Percentiles rank a stretch among this genome's conserved stretches.
phyloP scores from a whole-genome alignment of 23 tunicate genomes.

The Corella eumyota region DNA sequence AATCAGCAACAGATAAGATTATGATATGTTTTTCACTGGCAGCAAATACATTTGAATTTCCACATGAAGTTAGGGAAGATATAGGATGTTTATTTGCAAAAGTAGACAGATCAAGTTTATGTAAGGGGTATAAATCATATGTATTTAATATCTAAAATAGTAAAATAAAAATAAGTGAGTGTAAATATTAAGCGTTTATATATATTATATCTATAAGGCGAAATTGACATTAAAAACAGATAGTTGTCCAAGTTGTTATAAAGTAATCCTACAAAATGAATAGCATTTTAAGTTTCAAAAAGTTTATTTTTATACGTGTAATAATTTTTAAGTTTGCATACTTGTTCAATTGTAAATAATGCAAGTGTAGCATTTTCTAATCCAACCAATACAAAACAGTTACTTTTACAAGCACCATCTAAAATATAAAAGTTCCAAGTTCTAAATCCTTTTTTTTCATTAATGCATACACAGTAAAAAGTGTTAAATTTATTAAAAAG shows the following conservation, averaged over 20 bases:
- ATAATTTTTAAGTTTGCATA: background rate
- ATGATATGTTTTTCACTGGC: conserved; percentile 11
- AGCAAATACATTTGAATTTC: conserved; percentile 1
- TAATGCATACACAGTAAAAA: too few species aligned
- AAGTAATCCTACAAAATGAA: too few species aligned
- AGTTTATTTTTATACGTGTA: background rate
- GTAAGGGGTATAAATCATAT: conserved; percentile 3
- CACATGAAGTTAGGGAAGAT: background rate
- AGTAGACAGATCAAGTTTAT: background rate
- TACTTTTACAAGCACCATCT: background rate
- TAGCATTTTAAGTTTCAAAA: too few species aligned
- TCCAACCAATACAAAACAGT: conserved; percentile 7
- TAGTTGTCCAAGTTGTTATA: too few species aligned
- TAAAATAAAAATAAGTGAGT: background rate
- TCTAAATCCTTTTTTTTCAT: too few species aligned
- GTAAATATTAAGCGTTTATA: background rate
- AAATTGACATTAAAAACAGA: too few species aligned
- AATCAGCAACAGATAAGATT: conserved; percentile 4
- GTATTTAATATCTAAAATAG: background rate
- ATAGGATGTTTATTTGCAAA: conserved; percentile 1
- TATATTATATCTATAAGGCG: background rate
- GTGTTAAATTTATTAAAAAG: too few species aligned
- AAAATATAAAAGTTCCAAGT: too few species aligned
- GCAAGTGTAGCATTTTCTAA: conserved; percentile 8
- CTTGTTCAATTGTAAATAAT: conserved; percentile 5